Conservation (phyloP, 2,113 vertebrate species). For the Argyrosomus japonicus region DNA sequence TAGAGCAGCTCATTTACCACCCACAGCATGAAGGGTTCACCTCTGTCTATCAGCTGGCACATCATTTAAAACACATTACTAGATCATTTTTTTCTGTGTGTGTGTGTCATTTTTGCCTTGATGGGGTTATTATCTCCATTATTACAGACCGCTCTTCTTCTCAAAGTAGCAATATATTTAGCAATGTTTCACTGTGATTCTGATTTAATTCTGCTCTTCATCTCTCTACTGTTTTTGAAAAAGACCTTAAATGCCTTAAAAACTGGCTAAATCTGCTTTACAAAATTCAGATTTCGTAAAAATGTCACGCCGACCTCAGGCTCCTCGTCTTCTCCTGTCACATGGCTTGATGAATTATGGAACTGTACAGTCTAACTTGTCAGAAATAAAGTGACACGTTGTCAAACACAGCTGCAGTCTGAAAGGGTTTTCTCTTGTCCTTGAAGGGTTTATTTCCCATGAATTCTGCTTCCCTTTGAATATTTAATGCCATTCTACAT, state of each 20-base stretch:
- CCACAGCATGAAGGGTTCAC: constrained; percentile 15
- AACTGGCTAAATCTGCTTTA: constrained; percentile 4
- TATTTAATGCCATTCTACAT: neutral
- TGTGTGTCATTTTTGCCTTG: constrained; percentile 25
- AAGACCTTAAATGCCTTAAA: constrained; percentile 19
- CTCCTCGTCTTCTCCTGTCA: neutral
- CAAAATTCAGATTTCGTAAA: constrained; percentile 1
- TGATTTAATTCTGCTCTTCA: constrained; percentile 13
- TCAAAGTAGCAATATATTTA: constrained; percentile 33
- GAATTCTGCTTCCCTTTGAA: constrained; percentile 13
- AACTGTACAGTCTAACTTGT: constrained; percentile 17
- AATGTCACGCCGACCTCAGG: neutral
- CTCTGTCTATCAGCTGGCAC: constrained; percentile 15
- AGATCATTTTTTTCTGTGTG: neutral
- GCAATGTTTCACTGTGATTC: constrained; percentile 12
- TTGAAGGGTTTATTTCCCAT: neutral
- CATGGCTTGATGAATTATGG: constrained; percentile 45
- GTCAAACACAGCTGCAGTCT: constrained; percentile 10
- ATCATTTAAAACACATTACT: constrained; percentile 47
- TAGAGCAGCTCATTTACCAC: constrained; percentile 61
- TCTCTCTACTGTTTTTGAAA: constrained; percentile 9
- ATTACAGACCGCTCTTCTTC: neutral
- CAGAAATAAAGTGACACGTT: constrained; percentile 36
- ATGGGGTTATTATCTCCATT: constrained; percentile 46
- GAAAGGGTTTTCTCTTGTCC: constrained; percentile 13